Evolutionary conservation across 2,888 invertebrate genomes (phyloP), one percentile per base, ranked within the genome.

Genomic region (Latrodectus hesperus): DNA sequence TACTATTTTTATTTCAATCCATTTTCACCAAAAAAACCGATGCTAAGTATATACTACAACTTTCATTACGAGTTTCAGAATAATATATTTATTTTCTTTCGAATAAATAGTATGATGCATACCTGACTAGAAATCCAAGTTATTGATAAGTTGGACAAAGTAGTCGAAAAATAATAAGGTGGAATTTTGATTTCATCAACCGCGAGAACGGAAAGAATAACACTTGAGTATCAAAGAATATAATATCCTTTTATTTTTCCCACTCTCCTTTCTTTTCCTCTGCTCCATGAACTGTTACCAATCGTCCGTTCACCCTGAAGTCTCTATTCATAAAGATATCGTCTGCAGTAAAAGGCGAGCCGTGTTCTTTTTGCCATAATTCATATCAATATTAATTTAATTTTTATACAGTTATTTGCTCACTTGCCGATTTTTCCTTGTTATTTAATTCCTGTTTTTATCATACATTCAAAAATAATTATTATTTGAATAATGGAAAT

Each of bases 251-350:
- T 53, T 55, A 26, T 70, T 38, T 70, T 70, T 78, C 49, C 60
- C 55, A 55, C 53, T 64, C 72, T n/a, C 52, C 60, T 38, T 52
- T 51, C 49, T n/a, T 68, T 52, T 52, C 8, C 53, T 65, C 52
- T 81, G 75, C 76, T 65, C 67, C 55, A 52, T 86, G 80, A 86
- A 81, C 80, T 86, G 86, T 86, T 86, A 75, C 86, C 80, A 80
- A 86, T 86, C 86, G 86, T 76, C 65, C 86, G 17, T 86, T 86
- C 86, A 86, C 86, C 85, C 49, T 68, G 12, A 26, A 68, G 26
- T 68, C 17, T 68, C 17, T 68, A 26, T 22, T 22, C 26, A 22
- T 68, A 17, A n/a, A 68, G 67, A 60, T 16, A 60, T n/a, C n/a
- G 60, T 16, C 12, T 60, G 55, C 60, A 60, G 12, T 38, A 38